These are phyloP conservation scores for Aurelia aurita DNA, from an alignment of 30 jellyfish, hydroid and myxozoan genomes.

Conservation along the genomic window DNA sequence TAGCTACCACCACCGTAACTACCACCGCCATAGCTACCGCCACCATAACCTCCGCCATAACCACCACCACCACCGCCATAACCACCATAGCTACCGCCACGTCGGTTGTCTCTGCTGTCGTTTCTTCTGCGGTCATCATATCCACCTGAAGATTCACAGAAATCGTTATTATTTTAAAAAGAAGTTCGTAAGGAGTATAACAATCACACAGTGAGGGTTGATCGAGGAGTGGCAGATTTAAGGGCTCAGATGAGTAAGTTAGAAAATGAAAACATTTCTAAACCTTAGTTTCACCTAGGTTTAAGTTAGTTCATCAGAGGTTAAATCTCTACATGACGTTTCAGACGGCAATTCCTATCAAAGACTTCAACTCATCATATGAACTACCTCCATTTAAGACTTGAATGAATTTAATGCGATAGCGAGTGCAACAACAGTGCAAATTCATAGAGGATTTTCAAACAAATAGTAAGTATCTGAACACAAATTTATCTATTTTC, in stretches of 20 bases:
- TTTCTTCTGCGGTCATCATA: slow-evolving; percentile 56
- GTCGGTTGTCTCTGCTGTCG: slow-evolving; percentile 66
- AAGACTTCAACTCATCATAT: slow-evolving; percentile 39
- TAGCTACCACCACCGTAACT: slow-evolving; percentile 69
- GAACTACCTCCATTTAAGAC: neutral
- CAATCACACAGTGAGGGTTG: too few relatives aligned
- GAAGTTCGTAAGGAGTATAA: too few relatives aligned
- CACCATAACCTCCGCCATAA: slow-evolving; percentile 32
- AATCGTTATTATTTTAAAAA: neutral
- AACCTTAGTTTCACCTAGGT: neutral
- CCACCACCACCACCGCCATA: slow-evolving; percentile 36
- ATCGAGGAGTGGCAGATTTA: too few relatives aligned
- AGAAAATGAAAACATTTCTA: too few relatives aligned
- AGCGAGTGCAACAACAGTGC: too few relatives aligned
- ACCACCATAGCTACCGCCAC: slow-evolving; percentile 56
- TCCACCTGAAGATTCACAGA: slow-evolving; percentile 13
- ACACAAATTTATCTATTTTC: too few relatives aligned
- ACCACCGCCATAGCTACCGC: slow-evolving; percentile 70
- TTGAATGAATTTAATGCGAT: too few relatives aligned
- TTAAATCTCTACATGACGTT: slow-evolving; percentile 12
- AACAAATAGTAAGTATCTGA: too few relatives aligned
- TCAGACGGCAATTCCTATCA: slow-evolving; percentile 73
- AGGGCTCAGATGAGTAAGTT: too few relatives aligned
- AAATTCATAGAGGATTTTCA: too few relatives aligned
- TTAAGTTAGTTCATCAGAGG: slow-evolving; percentile 40